Base-by-base conservation (phyloP, 1,140 invertebrate species). In the Drosophila watanabei region DNA sequence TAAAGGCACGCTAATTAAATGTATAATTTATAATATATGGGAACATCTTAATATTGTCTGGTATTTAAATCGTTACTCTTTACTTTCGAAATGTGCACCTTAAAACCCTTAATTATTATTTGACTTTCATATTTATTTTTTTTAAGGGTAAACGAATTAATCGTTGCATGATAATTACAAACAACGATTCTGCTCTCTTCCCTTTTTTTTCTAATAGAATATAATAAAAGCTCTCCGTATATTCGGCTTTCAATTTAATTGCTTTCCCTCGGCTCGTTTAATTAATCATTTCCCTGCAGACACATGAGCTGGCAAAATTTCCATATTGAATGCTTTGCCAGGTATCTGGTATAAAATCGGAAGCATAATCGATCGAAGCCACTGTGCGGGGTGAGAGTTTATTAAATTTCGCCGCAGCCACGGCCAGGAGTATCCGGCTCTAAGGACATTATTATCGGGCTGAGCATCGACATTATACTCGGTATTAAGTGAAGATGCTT, bases 401-500 rank as follows among this genome's bases (percentile, higher is more conserved):
- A 90, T 89, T 90, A 89, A 90, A 90, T 90, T 75, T 71, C 69
- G 61, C 63, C 57, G 41, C 46, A 54, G 58, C 58, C 57, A 43
- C 33, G 45, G 51, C 54, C 41, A 33, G 48, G 78, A 54, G 48
- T 37, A 33, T 56, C 51, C 54, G 59, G 81, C 75, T 64, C 75
- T 89, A 82, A 82, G 81, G 75, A 90, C 86, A 80, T 90, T 90
- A 89, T 90, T 90, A 89, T 89, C 86, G 78, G 75, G 60, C 70
- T 71, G 49, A 90, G 68, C 86, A 89, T 89, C 86, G 79, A 77
- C 86, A 90, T 90, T 89, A 85, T 90, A 89, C 86, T 77, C 79
- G 78, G 82, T 75, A 89, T 89, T 89, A 89, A 90, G 86, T 80
- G 70, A 85, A 89, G 86, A 89, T 89, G 86, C 86, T 90, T 89